Percentiles rank a stretch among this genome's conserved stretches.
Conservation (phyloP, 1,140 invertebrate species). For the Pachypeltis micranthus region DNA sequence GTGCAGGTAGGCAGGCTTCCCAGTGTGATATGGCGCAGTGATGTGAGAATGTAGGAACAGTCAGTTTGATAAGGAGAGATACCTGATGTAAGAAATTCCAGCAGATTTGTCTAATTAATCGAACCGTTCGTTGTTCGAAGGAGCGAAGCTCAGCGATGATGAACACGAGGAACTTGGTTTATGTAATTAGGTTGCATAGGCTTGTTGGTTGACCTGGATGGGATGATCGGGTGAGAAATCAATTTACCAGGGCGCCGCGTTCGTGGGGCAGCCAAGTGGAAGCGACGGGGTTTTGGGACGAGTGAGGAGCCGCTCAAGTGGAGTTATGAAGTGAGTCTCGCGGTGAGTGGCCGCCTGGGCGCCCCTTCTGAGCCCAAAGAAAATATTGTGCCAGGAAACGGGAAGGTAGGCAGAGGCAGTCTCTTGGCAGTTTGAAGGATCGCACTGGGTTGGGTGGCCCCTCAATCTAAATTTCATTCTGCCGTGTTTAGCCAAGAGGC, state of each 20-base stretch:
- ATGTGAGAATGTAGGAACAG: too few relatives aligned
- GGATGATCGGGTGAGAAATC: not conserved
- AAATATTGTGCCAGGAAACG: slow-evolving; percentile 7
- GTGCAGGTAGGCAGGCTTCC: too few relatives aligned
- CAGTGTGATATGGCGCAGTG: too few relatives aligned
- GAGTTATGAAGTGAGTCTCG: not conserved
- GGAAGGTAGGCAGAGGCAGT: slow-evolving; percentile 5
- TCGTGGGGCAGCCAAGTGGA: not conserved
- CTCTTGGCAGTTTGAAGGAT: not conserved
- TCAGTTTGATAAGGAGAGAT: too few relatives aligned
- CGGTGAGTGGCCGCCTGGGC: not conserved
- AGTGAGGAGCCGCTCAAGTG: not conserved
- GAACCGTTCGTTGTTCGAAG: too few relatives aligned
- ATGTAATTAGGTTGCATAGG: too few relatives aligned
- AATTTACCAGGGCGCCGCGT: too few relatives aligned
- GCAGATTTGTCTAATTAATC: too few relatives aligned
- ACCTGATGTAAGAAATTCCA: too few relatives aligned
- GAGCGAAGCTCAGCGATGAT: too few relatives aligned
- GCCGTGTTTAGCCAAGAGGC: slow-evolving; percentile 10
- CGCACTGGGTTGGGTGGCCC: not conserved
- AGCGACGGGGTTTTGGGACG: not conserved
- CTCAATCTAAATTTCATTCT: slow-evolving; percentile 9
- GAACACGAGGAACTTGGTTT: too few relatives aligned
- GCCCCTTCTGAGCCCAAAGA: not conserved
- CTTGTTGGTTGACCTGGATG: not conserved